Evolutionary conservation across 2,797 vertebrate genomes (phyloP), one percentile per base, ranked within the genome.

Genomic region (Apogon hyalosoma): DNA sequence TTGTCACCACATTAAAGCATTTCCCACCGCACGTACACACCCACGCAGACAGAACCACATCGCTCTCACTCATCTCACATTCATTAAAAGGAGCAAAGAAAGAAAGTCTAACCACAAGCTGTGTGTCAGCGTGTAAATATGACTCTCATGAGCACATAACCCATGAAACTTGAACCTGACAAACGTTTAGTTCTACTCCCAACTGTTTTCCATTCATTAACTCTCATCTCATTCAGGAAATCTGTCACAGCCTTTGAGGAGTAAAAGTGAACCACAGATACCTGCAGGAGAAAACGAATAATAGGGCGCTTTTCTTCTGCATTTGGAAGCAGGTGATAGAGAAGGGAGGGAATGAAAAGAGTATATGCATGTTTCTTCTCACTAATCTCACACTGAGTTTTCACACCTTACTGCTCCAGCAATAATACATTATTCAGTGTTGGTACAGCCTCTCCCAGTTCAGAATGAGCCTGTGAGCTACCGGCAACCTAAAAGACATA

Each of bases 391-490:
- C 73, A 58, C 78, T 52, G 63, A 68, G 62, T 75, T 79, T 79
- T 87, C 43, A 54, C 90, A 91, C 83, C 72, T 69, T 64, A 51
- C 61, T 70, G 63, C 79, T 86, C 67, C 68, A 61, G 54, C 66
- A 58, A 19, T 56, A 43, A 85, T 88, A 16, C 77, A 91, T 90
- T 86, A 90, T 91, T 88, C 87, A 91, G 87, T 83, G 88, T 86
- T 85, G 78, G 79, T 58, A 54, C 74, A 82, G 61, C 75, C 70
- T 77, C 68, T 6, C 76, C 80, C 75, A 36, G 73, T 77, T 56
- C 64, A 55, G 47, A 73, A 70, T 54, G 62, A 61, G 69, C 21
- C 36, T 50, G 55, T 15, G 39, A 61, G 50, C 9, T 45, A 46
- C 41, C 18, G 54, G 73, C 49, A 56, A 61, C 73, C 65, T 39